phyloP scores from a whole-genome alignment of 2,797 vertebrate species.

The Rhinoraja longicauda region DNA sequence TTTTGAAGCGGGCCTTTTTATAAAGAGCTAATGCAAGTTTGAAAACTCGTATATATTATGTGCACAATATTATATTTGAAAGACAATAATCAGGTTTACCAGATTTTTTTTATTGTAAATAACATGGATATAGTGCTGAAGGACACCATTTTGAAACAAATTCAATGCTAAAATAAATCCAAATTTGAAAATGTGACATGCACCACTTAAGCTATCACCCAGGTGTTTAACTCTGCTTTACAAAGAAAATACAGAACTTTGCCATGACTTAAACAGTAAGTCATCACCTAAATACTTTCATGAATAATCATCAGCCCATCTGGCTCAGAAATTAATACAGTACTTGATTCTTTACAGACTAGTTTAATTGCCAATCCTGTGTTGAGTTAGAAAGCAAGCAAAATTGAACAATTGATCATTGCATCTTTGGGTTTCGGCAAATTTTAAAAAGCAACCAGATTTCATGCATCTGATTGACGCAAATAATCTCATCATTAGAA shows the following conservation, averaged over 20 bases:
- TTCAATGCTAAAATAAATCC: constrained; percentile 1
- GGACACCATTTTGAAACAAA: neutral
- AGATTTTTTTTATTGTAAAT: neutral
- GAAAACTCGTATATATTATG: too few relatives aligned
- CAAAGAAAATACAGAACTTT: neutral
- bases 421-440: neutral
- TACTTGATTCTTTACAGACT: neutral
- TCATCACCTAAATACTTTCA: neutral
- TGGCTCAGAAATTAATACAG: neutral
- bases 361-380: neutral
- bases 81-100: neutral
- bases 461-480: neutral
- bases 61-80: neutral
- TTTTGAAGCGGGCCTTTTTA: too few relatives aligned
- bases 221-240: neutral
- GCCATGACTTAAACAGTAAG: neutral
- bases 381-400: neutral
- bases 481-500: too few relatives aligned
- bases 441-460: neutral
- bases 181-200: neutral
- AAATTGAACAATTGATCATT: neutral
- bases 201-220: neutral
- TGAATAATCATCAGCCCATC: neutral
- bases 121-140: neutral
- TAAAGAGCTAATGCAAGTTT: too few relatives aligned